A percentile compares a stretch with the other conserved stretches of the same genome.
Conservation (phyloP, 2,113 vertebrate species). For the Anser brachyrhynchus region DNA sequence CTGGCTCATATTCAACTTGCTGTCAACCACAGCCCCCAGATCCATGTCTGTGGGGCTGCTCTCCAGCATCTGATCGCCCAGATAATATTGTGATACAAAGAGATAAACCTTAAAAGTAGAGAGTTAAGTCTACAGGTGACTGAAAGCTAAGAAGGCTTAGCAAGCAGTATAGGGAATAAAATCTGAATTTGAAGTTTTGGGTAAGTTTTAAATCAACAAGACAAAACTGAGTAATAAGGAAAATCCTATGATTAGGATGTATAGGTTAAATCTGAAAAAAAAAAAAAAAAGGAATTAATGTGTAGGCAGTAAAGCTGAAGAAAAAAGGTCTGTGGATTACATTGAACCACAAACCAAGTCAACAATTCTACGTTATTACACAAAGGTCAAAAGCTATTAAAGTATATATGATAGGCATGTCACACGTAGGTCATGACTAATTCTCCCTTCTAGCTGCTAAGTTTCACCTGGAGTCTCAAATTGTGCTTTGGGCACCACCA, state of each 20-base stretch:
- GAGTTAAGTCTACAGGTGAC: not conserved
- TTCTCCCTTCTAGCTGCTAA: fast-evolving
- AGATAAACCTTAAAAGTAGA: not conserved
- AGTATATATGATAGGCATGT: not conserved
- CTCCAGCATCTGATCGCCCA: no score
- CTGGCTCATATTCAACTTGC: no score
- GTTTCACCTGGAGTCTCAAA: not conserved
- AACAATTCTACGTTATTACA: not conserved
- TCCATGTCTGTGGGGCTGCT: no score
- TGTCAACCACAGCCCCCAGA: no score
- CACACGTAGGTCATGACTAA: not conserved
- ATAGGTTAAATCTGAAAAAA: not conserved
- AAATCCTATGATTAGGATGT: not conserved
- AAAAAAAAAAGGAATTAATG: not conserved
- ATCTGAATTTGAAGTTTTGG: not conserved
- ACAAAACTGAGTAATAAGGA: not conserved
- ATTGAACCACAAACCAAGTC: not conserved
- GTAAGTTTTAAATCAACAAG: not conserved
- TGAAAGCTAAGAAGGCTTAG: not conserved
- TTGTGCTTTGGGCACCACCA: not conserved
- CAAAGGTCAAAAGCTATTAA: conserved; percentile 30
- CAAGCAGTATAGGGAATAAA: not conserved
- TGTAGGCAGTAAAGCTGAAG: not conserved
- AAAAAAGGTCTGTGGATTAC: not conserved
- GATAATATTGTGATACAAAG: not conserved